Evolutionary conservation across 2,113 vertebrate species (phyloP).

Genomic region (Alexandromys fortis): DNA sequence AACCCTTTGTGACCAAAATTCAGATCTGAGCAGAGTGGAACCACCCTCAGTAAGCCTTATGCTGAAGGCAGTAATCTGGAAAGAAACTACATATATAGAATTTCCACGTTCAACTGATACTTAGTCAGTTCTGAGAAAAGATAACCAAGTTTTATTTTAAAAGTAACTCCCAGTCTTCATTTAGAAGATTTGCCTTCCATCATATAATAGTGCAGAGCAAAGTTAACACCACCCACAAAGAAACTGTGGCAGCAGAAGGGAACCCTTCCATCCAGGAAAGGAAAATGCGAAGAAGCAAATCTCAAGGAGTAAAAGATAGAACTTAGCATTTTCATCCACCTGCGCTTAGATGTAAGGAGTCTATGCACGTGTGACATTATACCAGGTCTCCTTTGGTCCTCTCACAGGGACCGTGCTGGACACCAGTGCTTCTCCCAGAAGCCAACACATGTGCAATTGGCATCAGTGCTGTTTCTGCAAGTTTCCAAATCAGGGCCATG

Average conservation of each 20-base stretch:
- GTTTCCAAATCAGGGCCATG: not conserved
- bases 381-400: not conserved
- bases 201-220: not conserved
- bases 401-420: not conserved
- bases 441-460: not conserved
- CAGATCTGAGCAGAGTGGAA: not conserved
- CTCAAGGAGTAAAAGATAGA: not conserved
- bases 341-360: not conserved
- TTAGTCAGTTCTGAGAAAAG: not conserved
- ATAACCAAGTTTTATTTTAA: not conserved
- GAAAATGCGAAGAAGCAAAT: not conserved
- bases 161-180: not conserved
- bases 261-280: not conserved
- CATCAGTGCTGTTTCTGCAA: not conserved
- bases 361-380: not conserved
- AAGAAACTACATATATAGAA: not conserved
- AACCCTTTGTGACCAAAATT: not conserved
- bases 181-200: not conserved
- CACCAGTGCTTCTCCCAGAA: not conserved
- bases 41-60: not conserved
- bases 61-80: not conserved
- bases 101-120: conserved; percentile 6
- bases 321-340: not conserved
- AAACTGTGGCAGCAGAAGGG: not conserved
- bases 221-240: not conserved